Percentiles rank a stretch among this genome's conserved stretches.
Conservation (phyloP, 2,888 invertebrate species). For the Yponomeuta plumbellus region DNA sequence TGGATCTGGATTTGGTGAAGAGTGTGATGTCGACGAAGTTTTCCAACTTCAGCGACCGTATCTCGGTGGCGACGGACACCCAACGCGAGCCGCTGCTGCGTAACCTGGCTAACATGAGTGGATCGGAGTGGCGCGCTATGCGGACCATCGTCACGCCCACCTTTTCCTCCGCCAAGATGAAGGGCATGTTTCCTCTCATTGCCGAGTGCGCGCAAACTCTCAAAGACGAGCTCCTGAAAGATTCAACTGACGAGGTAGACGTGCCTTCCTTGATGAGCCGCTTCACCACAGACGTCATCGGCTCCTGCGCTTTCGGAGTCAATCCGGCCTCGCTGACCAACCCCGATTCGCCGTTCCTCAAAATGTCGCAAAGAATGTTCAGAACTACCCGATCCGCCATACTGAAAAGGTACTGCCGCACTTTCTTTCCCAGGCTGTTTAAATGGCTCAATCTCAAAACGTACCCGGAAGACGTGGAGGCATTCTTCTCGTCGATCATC, state of each 20-base stretch:
- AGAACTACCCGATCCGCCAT: slow-evolving; percentile 51
- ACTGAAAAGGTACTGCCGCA: slow-evolving; percentile 60
- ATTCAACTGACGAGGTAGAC: slow-evolving; percentile 46
- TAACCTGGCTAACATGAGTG: slow-evolving; percentile 66
- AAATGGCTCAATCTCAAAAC: slow-evolving; percentile 61
- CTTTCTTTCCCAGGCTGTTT: slow-evolving; percentile 61
- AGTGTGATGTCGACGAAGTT: slow-evolving; percentile 56
- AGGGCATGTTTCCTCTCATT: slow-evolving; percentile 67
- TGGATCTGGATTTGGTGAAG: slow-evolving; percentile 59
- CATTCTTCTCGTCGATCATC: slow-evolving; percentile 58
- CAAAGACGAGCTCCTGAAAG: slow-evolving; percentile 39
- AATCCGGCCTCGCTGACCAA: slow-evolving; percentile 59
- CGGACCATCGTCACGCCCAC: slow-evolving; percentile 64
- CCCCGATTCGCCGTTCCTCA: slow-evolving; percentile 58
- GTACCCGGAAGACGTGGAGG: slow-evolving; percentile 59
- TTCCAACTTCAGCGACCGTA: slow-evolving; percentile 56
- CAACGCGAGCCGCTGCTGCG: slow-evolving; percentile 62
- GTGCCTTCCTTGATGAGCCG: slow-evolving; percentile 57
- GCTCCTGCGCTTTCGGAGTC: slow-evolving; percentile 67
- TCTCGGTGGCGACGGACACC: slow-evolving; percentile 60
- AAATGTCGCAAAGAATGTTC: slow-evolving; percentile 68
- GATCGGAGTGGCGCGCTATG: slow-evolving; percentile 68
- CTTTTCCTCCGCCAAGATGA: slow-evolving; percentile 71
- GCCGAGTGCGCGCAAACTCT: slow-evolving; percentile 57
- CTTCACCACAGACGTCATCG: slow-evolving; percentile 67